Base-by-base conservation (phyloP, 2,888 invertebrate genomes). In the Drosophila infuscata region DNA sequence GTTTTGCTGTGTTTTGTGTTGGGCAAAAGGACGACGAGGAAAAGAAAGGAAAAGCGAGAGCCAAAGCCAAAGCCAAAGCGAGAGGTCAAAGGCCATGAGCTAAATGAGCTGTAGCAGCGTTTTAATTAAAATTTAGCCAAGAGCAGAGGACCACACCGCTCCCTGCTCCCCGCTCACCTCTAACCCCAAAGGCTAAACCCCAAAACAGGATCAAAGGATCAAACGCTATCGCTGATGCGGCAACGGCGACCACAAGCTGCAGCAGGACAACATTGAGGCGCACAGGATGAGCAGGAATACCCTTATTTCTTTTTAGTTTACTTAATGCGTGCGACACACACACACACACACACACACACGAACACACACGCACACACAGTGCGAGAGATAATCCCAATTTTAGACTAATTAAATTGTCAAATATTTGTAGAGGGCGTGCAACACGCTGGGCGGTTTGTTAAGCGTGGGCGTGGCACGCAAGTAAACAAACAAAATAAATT, bases 371-470 rank as follows among this genome's bases (percentile, higher is more conserved):
- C 46, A n/a, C 30, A 33, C 32, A 46, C 41, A 32, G 25, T 30
- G 12, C 25, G 36, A 54, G 72, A 78, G 84, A 83, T 92, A 91
- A 92, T 92, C 89, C 88, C 76, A 76, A 84, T 86, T 84, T 90
- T 90, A 83, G 83, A 81, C 91, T 92, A 92, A 92, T 92, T 92
- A 91, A 91, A 92, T 91, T 92, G 91, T 88, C 92, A 92, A 92
- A 92, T 92, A 92, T 92, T 92, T 92, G 54, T 25, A 41, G 38
- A 59, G 63, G 62, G 65, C 59, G 57, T n/a, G 54, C 59, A 63
- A 1, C 30, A 57, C 35, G 52, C 57, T 41, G 58, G 48, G 60
- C 57, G 72, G 51, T 48, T 54, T 49, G 53, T 38, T 61, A 60
- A 49, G 4, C 3, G 49, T 60, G 62, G 74, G 71, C 77, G 74